Evolutionary conservation across 2,888 invertebrate genomes (phyloP), one percentile per base, ranked within the genome.

Genomic region (Amphiduros pacificus): DNA sequence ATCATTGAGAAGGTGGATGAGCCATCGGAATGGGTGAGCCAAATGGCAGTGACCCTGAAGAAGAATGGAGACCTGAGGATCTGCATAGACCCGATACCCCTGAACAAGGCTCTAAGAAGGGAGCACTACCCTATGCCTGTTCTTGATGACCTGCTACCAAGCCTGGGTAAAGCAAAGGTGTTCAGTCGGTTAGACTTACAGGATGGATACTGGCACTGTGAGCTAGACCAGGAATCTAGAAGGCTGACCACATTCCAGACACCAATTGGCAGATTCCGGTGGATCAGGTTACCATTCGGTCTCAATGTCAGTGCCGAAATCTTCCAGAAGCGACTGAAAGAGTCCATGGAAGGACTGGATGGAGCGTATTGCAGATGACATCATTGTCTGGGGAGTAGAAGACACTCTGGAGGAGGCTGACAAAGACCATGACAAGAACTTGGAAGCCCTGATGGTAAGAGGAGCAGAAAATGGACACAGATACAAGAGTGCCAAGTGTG

Each of bases 161-260:
- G 55, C 14, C 64, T 71, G 48, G 51, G 52, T 27, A 32, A 32
- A n/a, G 63, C 65, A 36, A 64, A 57, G 14, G 22, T 60, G 3
- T 69, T 69, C 59, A 55, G 53, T 11, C 68, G 69, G 48, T 55
- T 67, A 1, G 69, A 70, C 40, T 65, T 67, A 3, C 65, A 70
- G 27, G 44, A 62, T 1, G 70, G 69, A 31, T 70, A 67, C 36
- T 64, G 65, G 67, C 40, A 55, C 20, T 28, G 66, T 6, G 29
- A 14, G 17, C 36, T 44, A 4, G 44, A 44, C 22, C 20, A 44
- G 5, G 11, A 55, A 54, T 60, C 57, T 28, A 60, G 61, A 9
- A 62, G 5, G 11, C 31, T 53, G 17, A 28, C 28, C 31, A 53
- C 54, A 14, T 53, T 28, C 20, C 54, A 32, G 9, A 31, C 28